Base-by-base conservation (phyloP, 2,888 invertebrate species). In the Hydroisotoma schaefferi region DNA sequence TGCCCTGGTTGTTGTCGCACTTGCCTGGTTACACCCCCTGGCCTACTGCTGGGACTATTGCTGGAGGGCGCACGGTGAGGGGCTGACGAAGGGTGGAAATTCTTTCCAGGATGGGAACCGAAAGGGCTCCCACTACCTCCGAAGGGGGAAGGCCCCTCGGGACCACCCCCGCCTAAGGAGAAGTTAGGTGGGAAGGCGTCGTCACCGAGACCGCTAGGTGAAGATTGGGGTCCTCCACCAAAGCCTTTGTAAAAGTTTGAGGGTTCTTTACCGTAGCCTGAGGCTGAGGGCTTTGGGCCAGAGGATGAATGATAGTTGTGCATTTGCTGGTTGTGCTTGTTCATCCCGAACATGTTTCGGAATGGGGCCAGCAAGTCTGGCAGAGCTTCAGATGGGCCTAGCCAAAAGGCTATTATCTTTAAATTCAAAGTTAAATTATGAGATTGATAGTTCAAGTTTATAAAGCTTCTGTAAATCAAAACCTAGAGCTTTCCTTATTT, bases 301-400 rank as follows among this genome's bases (percentile, higher is more conserved):
- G 46, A 22, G 5, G 46, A 46, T 3, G 5, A 26, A 6, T 22
- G 46, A 15, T 22, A 4, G 5, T 20, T 15, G 4, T 26, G 23
- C 3, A 12, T 15, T 22, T 4, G 5, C 12, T 20, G 23, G 15
- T 15, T 26, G 6, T 20, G 15, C 5, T 4, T 3, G 15, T 46
- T 46, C 46, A 25, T 46, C 46, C 46, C 46, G 25, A 46, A 26
- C 46, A 46, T 46, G 22, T 8, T 25, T 46, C 46, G 18, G 46
- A 46, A 46, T 15, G 46, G 46, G 22, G 46, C 46, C 46, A 46
- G 46, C 15, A 46, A 46, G 15, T 46, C 46, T 22, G 46, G 46
- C 20, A 46, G 23, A 4, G 46, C 12, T 15, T 22, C 26, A 3
- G 46, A 46, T 10, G 46, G 46, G 20, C 46, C 23, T 8, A 46